Evolutionary conservation across 2,113 vertebrate species (phyloP).

Genomic region (Hepsetus odoe): DNA sequence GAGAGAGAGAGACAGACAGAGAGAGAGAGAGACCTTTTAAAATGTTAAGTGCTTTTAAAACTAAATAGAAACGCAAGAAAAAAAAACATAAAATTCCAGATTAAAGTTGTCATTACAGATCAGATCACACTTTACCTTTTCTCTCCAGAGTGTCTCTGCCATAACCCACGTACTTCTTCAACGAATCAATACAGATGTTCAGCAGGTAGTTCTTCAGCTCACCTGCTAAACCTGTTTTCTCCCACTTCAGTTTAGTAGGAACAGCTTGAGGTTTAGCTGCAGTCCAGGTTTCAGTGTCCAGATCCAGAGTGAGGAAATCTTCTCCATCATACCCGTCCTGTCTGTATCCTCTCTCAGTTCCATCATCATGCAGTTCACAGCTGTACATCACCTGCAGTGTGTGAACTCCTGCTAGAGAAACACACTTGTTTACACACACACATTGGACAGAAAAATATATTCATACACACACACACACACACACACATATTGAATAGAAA

Average conservation of each 20-base stretch:
- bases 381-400: not conserved
- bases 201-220: not conserved
- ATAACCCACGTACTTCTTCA: not conserved
- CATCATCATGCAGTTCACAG: not conserved
- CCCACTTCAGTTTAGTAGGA: not conserved
- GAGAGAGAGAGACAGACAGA: too few relatives aligned
- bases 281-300: not conserved
- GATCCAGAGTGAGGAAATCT: not conserved
- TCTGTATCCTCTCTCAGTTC: not conserved
- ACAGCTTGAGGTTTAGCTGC: not conserved
- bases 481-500: too few relatives aligned
- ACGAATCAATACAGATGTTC: not conserved
- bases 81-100: not conserved
- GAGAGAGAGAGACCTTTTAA: not conserved
- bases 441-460: too few relatives aligned
- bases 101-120: not conserved
- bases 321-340: not conserved
- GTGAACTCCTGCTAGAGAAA: slow-evolving; percentile 3
- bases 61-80: not conserved
- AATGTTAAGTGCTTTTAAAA: not conserved
- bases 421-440: not conserved
- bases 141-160: slow-evolving; percentile 20
- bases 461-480: too few relatives aligned
- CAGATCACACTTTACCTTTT: slow-evolving; percentile 37
- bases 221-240: not conserved